These are phyloP conservation scores for Tauraco hartlaubi DNA, from an alignment of 2,797 vertebrate species.

Conservation along the genomic window DNA sequence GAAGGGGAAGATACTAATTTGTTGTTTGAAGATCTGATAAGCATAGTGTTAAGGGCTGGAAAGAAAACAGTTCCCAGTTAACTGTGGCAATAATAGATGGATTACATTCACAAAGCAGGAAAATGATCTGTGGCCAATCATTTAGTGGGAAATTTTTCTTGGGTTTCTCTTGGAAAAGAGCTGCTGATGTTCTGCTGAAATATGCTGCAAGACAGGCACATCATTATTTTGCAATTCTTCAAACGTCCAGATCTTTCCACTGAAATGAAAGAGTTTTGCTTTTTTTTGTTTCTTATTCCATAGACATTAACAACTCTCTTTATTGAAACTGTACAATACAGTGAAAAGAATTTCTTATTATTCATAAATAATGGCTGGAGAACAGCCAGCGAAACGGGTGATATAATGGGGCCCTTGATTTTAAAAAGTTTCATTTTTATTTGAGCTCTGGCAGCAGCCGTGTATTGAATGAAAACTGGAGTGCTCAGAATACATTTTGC, in stretches of 20 bases:
- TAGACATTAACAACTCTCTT: not conserved
- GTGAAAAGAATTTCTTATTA: not conserved
- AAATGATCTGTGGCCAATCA: not conserved
- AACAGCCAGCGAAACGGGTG: not conserved
- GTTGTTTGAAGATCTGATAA: not conserved
- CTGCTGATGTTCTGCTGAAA: not conserved
- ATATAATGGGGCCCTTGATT: not conserved
- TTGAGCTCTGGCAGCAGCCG: not conserved
- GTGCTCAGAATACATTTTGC: not conserved
- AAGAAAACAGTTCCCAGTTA: not conserved
- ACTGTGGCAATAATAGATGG: not conserved
- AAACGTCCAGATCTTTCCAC: not conserved
- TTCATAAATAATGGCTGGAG: not conserved
- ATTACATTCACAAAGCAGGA: not conserved
- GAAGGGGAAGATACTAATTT: not conserved
- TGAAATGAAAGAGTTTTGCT: not conserved
- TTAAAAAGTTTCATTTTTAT: not conserved
- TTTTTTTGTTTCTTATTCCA: not conserved
- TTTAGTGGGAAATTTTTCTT: not conserved
- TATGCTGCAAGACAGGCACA: not conserved
- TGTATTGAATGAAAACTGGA: not conserved
- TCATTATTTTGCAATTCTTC: not conserved
- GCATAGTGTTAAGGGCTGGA: not conserved
- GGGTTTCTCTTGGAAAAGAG: not conserved
- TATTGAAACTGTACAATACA: not conserved